Evolutionary conservation across 2,888 invertebrate species (phyloP), one percentile per base, ranked within the genome.

Genomic region (Euzetes globulus): DNA sequence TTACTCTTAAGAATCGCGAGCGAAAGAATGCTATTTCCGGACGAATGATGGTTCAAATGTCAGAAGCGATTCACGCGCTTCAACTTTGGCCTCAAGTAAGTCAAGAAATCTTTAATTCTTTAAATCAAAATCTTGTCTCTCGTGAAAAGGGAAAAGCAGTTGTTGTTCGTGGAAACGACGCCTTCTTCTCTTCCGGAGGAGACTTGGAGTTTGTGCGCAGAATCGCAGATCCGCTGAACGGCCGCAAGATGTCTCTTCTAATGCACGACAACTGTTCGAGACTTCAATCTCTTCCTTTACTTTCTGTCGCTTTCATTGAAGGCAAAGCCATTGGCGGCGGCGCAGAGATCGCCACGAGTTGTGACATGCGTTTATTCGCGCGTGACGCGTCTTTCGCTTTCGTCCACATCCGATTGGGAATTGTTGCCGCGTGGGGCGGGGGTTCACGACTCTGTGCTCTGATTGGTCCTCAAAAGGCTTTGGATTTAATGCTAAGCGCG

Each of bases 311-410:
- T 22, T 79, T 85, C 6, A 80, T 86, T 15, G 80, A 84, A 75
- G 86, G 86, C 25, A 79, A 79, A 75, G 85, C 86, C 1, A 77
- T 86, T 1, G 87, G 87, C 5, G 87, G 86, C 1, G 86, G 86
- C 5, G 85, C 86, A 0, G 86, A 87, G 79, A 74, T 87, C 7
- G 80, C 83, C 0, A 81, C 83, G 22, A 82, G 84, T 1, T 85
- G 85, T 78, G 86, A 87, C 78, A 84, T 84, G 75, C 80, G 86
- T n/a, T n/a, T n/a, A n/a, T n/a, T n/a, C n/a, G n/a, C n/a, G n/a
- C n/a, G n/a, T n/a, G n/a, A n/a, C n/a, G n/a, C n/a, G n/a, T n/a
- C n/a, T n/a, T n/a, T n/a, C n/a, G 83, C 83, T 7, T 86, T 85
- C 78, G 84, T 86, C 2, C 85, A 86, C 77, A 80, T 79, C 0